Evolutionary conservation across 2,888 invertebrate genomes (phyloP).

Genomic region (Diadegma fenestrale): DNA sequence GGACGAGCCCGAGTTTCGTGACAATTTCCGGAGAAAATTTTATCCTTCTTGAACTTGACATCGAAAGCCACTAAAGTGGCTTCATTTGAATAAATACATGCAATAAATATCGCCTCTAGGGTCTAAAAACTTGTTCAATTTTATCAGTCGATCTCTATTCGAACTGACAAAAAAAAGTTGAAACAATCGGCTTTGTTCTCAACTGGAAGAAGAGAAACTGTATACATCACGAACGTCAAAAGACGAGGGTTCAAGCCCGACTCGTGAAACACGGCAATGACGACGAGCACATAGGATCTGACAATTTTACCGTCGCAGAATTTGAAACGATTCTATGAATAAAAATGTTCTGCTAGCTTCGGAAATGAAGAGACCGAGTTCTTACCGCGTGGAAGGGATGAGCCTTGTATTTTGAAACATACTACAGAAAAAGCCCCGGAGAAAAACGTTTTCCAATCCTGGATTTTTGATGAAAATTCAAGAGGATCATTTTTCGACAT

Average conservation of each 20-base stretch:
- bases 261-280: not conserved
- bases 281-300: conserved; percentile 15
- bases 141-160: not conserved
- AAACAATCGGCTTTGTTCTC: not conserved
- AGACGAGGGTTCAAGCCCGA: conserved; percentile 1
- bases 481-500: not conserved
- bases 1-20: not conserved
- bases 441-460: not conserved
- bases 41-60: not conserved
- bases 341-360: conserved; percentile 72
- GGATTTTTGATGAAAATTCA: not conserved
- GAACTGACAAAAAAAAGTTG: not conserved
- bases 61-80: not conserved
- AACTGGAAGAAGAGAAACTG: not conserved
- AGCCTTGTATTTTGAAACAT: conserved; percentile 1
- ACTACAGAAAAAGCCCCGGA: not conserved
- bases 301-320: conserved; percentile 79
- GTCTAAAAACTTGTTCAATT: not conserved
- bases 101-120: not conserved
- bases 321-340: conserved; percentile 82
- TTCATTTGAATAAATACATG: not conserved
- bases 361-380: conserved; percentile 31
- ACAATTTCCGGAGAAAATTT: not conserved
- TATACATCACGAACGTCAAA: not conserved
- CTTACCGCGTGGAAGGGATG: conserved; percentile 13